Percentiles rank a stretch among this genome's conserved stretches.
Evolutionary conservation across 92 coral and sea anemone genomes (phyloP).

Genomic region (Diadumene lineata): DNA sequence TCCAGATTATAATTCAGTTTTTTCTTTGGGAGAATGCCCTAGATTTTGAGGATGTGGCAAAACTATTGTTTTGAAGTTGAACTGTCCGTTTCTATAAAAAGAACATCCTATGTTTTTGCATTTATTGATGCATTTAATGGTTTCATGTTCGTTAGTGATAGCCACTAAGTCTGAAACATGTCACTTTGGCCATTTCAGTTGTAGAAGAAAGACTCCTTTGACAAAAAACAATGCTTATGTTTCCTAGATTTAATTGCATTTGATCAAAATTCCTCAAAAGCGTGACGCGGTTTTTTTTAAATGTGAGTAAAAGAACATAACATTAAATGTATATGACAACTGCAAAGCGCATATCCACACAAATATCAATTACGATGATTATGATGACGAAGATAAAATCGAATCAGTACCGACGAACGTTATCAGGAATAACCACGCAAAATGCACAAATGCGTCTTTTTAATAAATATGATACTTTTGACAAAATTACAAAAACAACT

Average conservation of each 20-base stretch:
- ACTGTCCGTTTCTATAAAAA: slow-evolving; percentile 10
- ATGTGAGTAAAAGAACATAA: too few species aligned
- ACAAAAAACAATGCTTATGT: neutral
- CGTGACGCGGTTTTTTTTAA: neutral
- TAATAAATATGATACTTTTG: too few species aligned
- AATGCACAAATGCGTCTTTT: too few species aligned
- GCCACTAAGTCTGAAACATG: slow-evolving; percentile 18
- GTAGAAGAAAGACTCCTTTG: slow-evolving; percentile 18
- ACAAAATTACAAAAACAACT: too few species aligned
- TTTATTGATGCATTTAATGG: slow-evolving; percentile 15
- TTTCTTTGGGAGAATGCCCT: too few species aligned
- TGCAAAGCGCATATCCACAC: neutral
- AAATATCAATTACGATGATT: too few species aligned
- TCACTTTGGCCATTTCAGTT: slow-evolving; percentile 7
- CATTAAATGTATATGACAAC: neutral
- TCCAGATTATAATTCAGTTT: too few species aligned
- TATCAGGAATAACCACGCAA: too few species aligned
- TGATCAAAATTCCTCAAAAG: neutral
- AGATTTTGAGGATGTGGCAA: too few species aligned
- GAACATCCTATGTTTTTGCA: slow-evolving; percentile 12
- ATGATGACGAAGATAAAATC: too few species aligned
- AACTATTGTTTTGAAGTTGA: neutral
- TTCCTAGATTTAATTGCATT: slow-evolving; percentile 10
- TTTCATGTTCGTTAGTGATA: slow-evolving; percentile 1
- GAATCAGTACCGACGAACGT: too few species aligned